Evolutionary conservation across 2,113 vertebrate genomes (phyloP).

Genomic region (Pluvialis apricaria): DNA sequence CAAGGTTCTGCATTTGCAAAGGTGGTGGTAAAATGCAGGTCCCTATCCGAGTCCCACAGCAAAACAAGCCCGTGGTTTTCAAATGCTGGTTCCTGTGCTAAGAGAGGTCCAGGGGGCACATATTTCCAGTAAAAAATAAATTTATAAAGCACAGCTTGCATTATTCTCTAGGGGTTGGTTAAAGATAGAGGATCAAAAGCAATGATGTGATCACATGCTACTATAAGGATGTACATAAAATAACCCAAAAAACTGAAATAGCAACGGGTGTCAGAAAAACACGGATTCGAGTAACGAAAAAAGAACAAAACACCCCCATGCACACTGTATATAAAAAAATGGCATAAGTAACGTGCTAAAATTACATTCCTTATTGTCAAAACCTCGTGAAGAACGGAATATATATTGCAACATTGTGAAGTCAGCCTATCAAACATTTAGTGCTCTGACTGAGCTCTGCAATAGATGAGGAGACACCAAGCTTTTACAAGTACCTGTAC

Average conservation of each 20-base stretch:
- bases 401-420: neutral
- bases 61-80: neutral
- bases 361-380: neutral
- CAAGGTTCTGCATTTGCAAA: neutral
- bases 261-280: neutral
- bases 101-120: neutral
- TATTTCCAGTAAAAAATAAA: fast-evolving
- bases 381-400: neutral
- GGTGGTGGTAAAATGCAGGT: neutral
- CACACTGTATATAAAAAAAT: neutral
- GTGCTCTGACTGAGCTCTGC: neutral
- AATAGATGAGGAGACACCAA: neutral
- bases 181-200: neutral
- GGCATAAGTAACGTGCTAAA: neutral
- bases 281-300: neutral
- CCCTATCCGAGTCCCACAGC: neutral
- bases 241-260: neutral
- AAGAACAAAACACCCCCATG: neutral
- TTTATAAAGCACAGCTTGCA: neutral
- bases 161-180: neutral
- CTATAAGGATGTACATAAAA: neutral
- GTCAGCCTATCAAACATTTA: neutral
- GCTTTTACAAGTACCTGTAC: neutral
- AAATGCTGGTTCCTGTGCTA: neutral
- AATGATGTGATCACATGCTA: neutral